A percentile compares a stretch with the other conserved stretches of the same genome.
phyloP scores from a whole-genome alignment of 2,113 vertebrate genomes.

The Colius striatus region DNA sequence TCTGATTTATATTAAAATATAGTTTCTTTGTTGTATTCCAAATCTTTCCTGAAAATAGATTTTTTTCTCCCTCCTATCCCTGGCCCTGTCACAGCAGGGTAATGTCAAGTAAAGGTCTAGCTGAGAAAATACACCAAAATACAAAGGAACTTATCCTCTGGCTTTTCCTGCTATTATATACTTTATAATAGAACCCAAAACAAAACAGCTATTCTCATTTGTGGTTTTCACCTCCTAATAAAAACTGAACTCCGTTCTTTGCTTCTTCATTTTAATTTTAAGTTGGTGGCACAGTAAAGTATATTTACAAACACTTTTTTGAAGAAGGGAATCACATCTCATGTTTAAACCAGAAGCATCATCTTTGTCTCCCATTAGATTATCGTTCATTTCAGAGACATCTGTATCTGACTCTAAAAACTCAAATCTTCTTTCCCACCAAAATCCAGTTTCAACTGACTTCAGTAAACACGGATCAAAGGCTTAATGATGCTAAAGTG shows the following conservation, averaged over 20 bases:
- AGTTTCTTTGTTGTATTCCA: constrained; percentile 21
- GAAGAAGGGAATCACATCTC: not conserved
- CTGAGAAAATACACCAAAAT: constrained; percentile 57
- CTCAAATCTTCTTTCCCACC: not conserved
- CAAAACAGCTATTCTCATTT: constrained; percentile 24
- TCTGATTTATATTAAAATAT: constrained; percentile 49
- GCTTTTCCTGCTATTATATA: constrained; percentile 64
- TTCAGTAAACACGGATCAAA: not conserved
- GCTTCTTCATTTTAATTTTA: not conserved
- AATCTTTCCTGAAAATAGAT: constrained; percentile 49
- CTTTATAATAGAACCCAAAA: constrained; percentile 57
- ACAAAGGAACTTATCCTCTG: constrained; percentile 66
- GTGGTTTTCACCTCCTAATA: not conserved
- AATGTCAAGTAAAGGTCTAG: constrained; percentile 66
- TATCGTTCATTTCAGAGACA: not conserved
- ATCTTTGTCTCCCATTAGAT: not conserved
- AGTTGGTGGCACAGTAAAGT: not conserved
- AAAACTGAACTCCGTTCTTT: not conserved
- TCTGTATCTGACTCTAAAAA: not conserved
- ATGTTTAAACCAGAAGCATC: not conserved
- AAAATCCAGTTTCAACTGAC: not conserved
- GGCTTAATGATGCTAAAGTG: not conserved
- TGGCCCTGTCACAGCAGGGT: constrained; percentile 46
- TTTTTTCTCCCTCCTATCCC: constrained; percentile 7
- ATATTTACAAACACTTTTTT: not conserved